Base-by-base conservation (phyloP, 30 jellyfish, hydroid and myxozoan genomes). In the Mastigias papua region DNA sequence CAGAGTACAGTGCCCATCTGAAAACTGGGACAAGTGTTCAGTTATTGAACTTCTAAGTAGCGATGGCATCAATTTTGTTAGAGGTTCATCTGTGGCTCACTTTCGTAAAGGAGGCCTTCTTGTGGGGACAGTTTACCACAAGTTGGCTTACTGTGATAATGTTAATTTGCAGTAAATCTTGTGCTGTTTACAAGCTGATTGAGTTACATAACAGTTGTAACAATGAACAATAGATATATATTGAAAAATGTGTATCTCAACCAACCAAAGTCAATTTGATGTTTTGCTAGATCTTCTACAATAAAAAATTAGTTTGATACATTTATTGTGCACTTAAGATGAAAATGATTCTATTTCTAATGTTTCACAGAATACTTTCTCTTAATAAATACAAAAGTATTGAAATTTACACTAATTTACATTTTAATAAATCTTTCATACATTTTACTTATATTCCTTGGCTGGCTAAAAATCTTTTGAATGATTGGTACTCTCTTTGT, bases 101-200 rank as follows among this genome's bases (percentile, higher is more conserved):
- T 72, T 26, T 58, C 77, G 80, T 82, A 86, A 95, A 63, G 89
- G 91, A 0, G 82, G 80, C 21, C 82, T 82, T 64, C 90, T 95
- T 0, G 50, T 95, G 61, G 99, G 99, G 20, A 79, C 99, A 3
- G 93, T 95, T 0, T 84, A 48, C 76, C 95, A 95, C 78, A 79
- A 78, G 5, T 77, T 95, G 69, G 99, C 95, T 2, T 76, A 57
- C 49, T 95, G 99, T 92, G 71, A 76, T 25, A 87, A 71, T 72
- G 88, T 63, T 16, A 46, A 67, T 16, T 31, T 68, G 62, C 72
- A 70, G 34, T 29, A 48, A n/a, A n/a, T n/a, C n/a, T 48, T 37
- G 11, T 37, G 10, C 54, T 21, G 73, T 21, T 22, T 4, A 27
- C 5, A 2, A 27, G 7, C 20, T 20, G 11, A 37, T 3, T 5